Base-by-base conservation (phyloP, 2,888 invertebrate species). In the Petrolisthes manimaculis region DNA sequence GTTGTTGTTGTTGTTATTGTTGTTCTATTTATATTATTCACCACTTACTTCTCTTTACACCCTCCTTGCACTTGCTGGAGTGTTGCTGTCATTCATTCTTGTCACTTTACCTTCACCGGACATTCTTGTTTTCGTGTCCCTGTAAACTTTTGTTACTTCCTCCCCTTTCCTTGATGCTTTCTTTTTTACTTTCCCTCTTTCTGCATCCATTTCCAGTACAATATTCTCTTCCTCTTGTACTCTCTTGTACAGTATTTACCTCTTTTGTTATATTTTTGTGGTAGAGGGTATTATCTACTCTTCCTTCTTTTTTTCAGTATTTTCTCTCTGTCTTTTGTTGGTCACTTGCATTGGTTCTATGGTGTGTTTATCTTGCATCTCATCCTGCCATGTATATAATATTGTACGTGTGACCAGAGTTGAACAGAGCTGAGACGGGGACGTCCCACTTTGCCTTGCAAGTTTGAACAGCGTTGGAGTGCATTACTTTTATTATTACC, bases 361-460 rank as follows among this genome's bases (percentile, higher is more conserved):
- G 51, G 37, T 69, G 51, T 69, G 4, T n/a, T 67, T 82, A 21
- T n/a, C 82, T 71, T 71, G 71, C n/a, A 71, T 85, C 79, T 67
- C 53, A 61, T 80, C 71, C 74, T 79, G 55, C 24, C 85, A 37
- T 71, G n/a, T 85, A 79, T 85, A 21, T 83, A 53, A 54, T 74
- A 14, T 53, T 14, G 53, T 71, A 56, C 12, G 71, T 71, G 61
- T 82, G 77, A 53, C 79, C 82, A 82, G 54, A 82, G 24, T 81
- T 56, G 71, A 53, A 37, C 37, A 80, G 88, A 37, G 37, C 37
- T 37, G 37, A 55, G 84, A 80, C 82, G 80, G 84, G 84, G 88
- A 81, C 69, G 79, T 88, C 80, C 88, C 81, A 84, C 53, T 74
- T 88, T 84, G 88, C 84, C 84, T 81, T 88, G 88, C 84, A 88